Evolutionary conservation across 2,888 invertebrate genomes (phyloP), one percentile per base, ranked within the genome.

Genomic region (Cancer borealis): DNA sequence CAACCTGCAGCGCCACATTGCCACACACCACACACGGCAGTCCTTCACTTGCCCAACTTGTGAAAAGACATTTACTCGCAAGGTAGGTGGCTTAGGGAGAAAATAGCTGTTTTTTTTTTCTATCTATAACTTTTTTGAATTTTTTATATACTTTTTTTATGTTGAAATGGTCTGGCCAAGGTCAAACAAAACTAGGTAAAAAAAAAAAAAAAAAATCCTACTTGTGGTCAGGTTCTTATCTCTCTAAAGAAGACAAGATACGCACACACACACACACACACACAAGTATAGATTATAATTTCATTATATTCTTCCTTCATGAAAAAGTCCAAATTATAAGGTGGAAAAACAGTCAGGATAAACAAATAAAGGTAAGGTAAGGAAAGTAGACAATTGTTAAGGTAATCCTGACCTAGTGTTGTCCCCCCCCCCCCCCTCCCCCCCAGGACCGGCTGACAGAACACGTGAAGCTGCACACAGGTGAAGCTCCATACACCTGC

Each of bases 381-480:
- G 54, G 17, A 3, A 54, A 54, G 54, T 54, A 54, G 12, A 17
- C 21, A n/a, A 8, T n/a, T n/a, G 4, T n/a, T 66, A n/a, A 66
- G 66, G 66, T 66, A 6, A n/a, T 66, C 66, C 8, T n/a, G 17
- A 46, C 47, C 0, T 4, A 26, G 47, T 46, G 5, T 88, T 26
- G 47, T 10, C 21, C 26, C 79, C 47, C 21, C 88, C n/a, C 21
- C 26, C 79, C 47, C 21, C 17, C 14, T 45, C 26, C 79, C 47
- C 21, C 17, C n/a, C 89, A 93, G 93, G 93, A 93, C 91, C 91
- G 93, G 10, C 88, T 93, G 47, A 93, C 91, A 45, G 93, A 93
- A 47, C 93, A 93, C 26, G 93, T 91, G 47, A 93, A 93, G 47
- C 93, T 93, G 60, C 93, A 93, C 87, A 91, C 93, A n/a, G 93